phyloP scores from a whole-genome alignment of 2,113 vertebrate genomes.

The Malurus alboscapulatus region DNA sequence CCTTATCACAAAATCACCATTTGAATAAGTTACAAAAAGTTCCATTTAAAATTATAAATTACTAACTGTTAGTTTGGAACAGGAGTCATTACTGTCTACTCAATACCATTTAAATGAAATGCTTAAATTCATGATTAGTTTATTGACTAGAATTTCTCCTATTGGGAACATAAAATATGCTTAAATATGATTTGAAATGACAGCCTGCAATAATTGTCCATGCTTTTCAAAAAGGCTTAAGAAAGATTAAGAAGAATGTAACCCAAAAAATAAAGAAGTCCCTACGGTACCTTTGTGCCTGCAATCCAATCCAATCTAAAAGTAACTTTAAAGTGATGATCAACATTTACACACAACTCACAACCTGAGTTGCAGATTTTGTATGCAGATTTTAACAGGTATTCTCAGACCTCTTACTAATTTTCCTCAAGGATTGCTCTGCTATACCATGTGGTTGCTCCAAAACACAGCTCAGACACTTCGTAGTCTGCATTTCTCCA shows the following conservation, averaged over 20 bases:
- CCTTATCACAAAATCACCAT: not conserved
- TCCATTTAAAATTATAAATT: slow-evolving; percentile 39
- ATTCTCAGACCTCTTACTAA: not conserved
- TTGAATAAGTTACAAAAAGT: slow-evolving; percentile 19
- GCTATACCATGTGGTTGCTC: not conserved
- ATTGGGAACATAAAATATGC: slow-evolving; percentile 20
- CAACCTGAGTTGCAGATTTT: not conserved
- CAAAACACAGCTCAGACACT: not conserved
- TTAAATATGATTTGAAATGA: slow-evolving; percentile 41
- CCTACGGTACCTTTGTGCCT: not conserved
- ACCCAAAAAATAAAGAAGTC: not conserved
- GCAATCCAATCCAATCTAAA: slow-evolving; percentile 3
- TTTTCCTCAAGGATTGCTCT: not conserved
- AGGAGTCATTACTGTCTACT: slow-evolving; percentile 5
- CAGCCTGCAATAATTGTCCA: not conserved
- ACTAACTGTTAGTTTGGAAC: slow-evolving; percentile 23
- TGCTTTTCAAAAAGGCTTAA: slow-evolving; percentile 27
- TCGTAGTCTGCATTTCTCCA: not conserved
- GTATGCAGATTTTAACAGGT: not conserved
- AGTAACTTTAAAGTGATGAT: not conserved
- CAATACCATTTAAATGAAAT: slow-evolving; percentile 54
- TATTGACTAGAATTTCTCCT: slow-evolving; percentile 37
- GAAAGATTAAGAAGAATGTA: not conserved
- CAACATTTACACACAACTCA: not conserved
- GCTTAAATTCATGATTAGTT: slow-evolving; percentile 49